A percentile compares a stretch with the other conserved stretches of the same genome.
phyloP scores from a whole-genome alignment of 2,888 invertebrate genomes.

The Thalpophila matura region DNA sequence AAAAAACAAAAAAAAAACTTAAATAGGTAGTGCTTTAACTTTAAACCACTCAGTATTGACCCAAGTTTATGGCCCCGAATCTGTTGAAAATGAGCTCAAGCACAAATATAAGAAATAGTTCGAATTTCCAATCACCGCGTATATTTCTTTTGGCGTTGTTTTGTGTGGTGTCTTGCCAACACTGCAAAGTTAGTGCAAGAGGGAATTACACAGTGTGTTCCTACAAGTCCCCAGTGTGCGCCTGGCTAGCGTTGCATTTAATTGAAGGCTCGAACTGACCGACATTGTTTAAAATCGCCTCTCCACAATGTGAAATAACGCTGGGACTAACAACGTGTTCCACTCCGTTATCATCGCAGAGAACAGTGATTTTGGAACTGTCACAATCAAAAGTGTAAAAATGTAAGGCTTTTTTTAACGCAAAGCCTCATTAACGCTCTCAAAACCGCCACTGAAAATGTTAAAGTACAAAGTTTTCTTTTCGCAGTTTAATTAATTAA shows the following conservation, averaged over 20 bases:
- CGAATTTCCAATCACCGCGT: too few species aligned
- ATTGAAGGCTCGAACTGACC: constrained; percentile 63
- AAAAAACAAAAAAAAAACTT: too few species aligned
- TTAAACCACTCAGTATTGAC: too few species aligned
- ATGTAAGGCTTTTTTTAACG: constrained; percentile 23
- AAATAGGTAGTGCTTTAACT: too few species aligned
- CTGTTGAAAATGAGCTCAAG: too few species aligned
- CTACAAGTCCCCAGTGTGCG: constrained; percentile 27
- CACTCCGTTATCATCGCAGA: constrained; percentile 22
- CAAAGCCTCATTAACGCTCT: constrained; percentile 33
- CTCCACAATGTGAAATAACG: constrained; percentile 23
- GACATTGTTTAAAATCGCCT: constrained; percentile 62
- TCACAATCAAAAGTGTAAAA: constrained; percentile 1
- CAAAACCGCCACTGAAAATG: constrained; percentile 32
- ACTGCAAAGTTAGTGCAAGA: constrained; percentile 28
- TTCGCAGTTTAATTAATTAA: constrained; percentile 15
- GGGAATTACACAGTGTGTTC: constrained; percentile 49
- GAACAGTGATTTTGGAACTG: constrained; percentile 15
- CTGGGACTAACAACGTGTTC: constrained; percentile 24
- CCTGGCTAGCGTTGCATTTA: constrained; percentile 64
- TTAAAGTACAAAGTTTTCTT: constrained; percentile 31
- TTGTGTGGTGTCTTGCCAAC: constrained; percentile 24
- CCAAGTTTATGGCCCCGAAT: too few species aligned
- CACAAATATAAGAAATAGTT: too few species aligned
- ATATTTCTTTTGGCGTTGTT: constrained; percentile 22